phyloP scores from a whole-genome alignment of 64 coral and sea anemone genomes.

The Dendronephthya gigantea region DNA sequence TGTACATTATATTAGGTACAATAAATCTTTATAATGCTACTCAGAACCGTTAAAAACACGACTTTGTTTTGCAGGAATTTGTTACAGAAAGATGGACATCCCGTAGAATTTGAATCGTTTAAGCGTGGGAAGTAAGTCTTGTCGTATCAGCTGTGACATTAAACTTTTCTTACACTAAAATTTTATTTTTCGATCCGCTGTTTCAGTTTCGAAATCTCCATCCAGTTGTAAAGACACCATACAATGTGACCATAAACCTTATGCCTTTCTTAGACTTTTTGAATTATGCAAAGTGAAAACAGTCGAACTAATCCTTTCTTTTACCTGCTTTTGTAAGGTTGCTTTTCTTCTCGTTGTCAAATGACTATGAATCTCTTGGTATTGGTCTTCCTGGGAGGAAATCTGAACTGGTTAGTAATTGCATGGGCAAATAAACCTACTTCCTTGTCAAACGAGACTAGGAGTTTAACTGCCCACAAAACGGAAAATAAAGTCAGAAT shows the following conservation, averaged over 20 bases:
- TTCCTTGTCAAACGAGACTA: too few relatives aligned
- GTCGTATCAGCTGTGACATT: background rate
- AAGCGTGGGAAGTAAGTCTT: background rate
- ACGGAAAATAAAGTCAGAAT: too few relatives aligned
- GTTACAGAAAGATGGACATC: background rate
- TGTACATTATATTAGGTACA: background rate
- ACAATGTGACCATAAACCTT: too few relatives aligned
- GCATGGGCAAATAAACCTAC: too few relatives aligned
- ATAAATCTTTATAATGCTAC: too few relatives aligned
- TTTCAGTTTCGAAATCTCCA: too few relatives aligned
- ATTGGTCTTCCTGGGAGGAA: slow-evolving; percentile 10
- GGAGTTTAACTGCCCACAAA: too few relatives aligned
- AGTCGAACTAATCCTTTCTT: background rate
- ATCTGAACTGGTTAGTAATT: background rate
- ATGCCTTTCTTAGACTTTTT: too few relatives aligned
- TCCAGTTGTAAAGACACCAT: too few relatives aligned
- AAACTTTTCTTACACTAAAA: background rate
- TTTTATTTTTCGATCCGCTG: background rate
- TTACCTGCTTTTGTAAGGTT: background rate
- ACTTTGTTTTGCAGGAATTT: background rate
- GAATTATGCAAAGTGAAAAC: too few relatives aligned
- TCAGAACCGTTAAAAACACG: background rate
- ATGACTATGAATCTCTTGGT: slow-evolving; percentile 7
- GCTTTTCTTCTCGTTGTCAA: background rate
- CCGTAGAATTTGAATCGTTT: background rate